These are phyloP conservation scores for Cyprinodon diabolis DNA, from an alignment of 2,797 vertebrate species.

Conservation along the genomic window DNA sequence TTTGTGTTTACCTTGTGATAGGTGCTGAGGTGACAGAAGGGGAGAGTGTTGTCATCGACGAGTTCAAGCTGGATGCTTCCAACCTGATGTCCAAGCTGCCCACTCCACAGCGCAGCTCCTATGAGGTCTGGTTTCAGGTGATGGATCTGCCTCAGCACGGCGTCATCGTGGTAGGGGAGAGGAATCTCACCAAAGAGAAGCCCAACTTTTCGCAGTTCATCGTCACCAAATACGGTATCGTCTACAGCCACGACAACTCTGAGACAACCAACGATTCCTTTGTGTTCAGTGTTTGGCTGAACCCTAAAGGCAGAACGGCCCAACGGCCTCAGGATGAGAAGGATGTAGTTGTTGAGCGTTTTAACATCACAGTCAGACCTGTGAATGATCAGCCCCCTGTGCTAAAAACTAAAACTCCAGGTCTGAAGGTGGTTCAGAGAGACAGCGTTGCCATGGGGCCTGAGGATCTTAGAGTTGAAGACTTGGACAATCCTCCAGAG, in stretches of 20 bases:
- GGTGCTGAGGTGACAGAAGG: constrained; percentile 87
- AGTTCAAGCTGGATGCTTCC: constrained; percentile 86
- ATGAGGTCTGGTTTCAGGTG: constrained; percentile 92
- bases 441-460: constrained; percentile 75
- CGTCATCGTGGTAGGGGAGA: constrained; percentile 84
- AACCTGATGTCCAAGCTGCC: constrained; percentile 88
- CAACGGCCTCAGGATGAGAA: constrained; percentile 73
- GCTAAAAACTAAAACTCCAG: constrained; percentile 88
- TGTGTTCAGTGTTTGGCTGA: constrained; percentile 86
- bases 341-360: constrained; percentile 83
- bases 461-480: constrained; percentile 85
- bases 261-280: constrained; percentile 87
- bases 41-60: constrained; percentile 83
- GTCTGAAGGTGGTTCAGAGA: constrained; percentile 85
- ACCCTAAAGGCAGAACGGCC: constrained; percentile 83
- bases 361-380: constrained; percentile 86
- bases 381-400: constrained; percentile 89
- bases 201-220: constrained; percentile 90
- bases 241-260: constrained; percentile 88
- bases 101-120: constrained; percentile 72
- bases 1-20: constrained; percentile 45
- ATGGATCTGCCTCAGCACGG: constrained; percentile 84
- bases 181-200: constrained; percentile 88
- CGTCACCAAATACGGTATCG: constrained; percentile 87
- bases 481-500: constrained; percentile 85